Evolutionary conservation across 2,888 invertebrate genomes (phyloP).

Genomic region (Epinotia brunnichana): DNA sequence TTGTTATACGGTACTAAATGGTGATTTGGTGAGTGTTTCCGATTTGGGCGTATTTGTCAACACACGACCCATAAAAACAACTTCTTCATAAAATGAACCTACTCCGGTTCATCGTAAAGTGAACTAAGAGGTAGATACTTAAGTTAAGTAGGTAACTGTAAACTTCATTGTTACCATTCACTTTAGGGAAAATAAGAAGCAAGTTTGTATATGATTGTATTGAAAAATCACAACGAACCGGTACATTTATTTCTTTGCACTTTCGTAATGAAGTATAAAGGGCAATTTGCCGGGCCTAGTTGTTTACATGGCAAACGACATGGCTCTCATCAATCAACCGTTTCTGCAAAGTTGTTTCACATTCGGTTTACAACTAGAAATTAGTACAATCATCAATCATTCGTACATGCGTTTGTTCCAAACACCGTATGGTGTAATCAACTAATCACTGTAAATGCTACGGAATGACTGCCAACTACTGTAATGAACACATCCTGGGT

Average conservation of each 20-base stretch:
- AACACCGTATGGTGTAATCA: slow-evolving; percentile 17
- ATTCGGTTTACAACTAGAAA: slow-evolving; percentile 33
- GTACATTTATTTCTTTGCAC: background rate
- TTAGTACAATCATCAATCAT: slow-evolving; percentile 36
- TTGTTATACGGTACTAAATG: slow-evolving; percentile 55
- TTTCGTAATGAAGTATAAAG: slow-evolving; percentile 4
- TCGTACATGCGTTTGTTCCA: slow-evolving; percentile 25
- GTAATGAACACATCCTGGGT: slow-evolving; percentile 26
- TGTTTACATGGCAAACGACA: slow-evolving; percentile 18
- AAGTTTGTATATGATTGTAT: too few species aligned
- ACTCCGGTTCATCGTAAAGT: slow-evolving; percentile 28
- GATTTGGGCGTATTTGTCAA: slow-evolving; percentile 51
- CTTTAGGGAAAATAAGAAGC: background rate
- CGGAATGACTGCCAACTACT: slow-evolving; percentile 26
- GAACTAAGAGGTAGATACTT: background rate
- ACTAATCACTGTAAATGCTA: slow-evolving; percentile 17
- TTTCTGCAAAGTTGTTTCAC: slow-evolving; percentile 27
- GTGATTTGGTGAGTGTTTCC: slow-evolving; percentile 54
- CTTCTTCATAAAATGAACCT: slow-evolving; percentile 37
- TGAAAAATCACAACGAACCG: background rate
- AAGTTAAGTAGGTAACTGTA: background rate
- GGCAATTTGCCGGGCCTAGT: slow-evolving; percentile 18
- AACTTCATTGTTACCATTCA: background rate
- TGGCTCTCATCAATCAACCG: slow-evolving; percentile 28
- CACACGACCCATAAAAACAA: slow-evolving; percentile 42